Conservation (phyloP, 1,140 invertebrate species). For the Stratiolaelaps scimitus region DNA sequence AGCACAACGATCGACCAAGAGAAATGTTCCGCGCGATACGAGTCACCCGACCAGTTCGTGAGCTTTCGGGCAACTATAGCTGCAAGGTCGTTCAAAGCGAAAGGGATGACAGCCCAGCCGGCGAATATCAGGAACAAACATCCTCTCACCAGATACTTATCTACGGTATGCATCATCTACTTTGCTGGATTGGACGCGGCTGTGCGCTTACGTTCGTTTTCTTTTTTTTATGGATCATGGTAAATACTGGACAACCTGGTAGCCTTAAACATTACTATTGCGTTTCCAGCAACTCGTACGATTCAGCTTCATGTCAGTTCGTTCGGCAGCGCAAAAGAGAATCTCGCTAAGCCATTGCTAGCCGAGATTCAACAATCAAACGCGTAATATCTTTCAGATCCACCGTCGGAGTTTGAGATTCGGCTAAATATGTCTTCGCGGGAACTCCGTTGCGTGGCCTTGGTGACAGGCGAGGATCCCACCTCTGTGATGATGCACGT, state of each 20-base stretch:
- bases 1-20: background rate
- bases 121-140: background rate
- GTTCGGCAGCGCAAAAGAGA: too few species aligned
- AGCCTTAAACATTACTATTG: background rate
- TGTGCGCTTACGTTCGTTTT: too few species aligned
- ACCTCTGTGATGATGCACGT: background rate
- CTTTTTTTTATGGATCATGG: too few species aligned
- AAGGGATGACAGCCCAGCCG: background rate
- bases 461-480: background rate
- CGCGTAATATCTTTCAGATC: too few species aligned
- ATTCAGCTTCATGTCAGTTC: too few species aligned
- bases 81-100: background rate
- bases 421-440: background rate
- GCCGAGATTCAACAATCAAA: too few species aligned
- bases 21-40: constrained; percentile 23
- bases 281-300: too few species aligned
- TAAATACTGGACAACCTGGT: background rate
- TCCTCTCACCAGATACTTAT: background rate
- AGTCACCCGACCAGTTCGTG: constrained; percentile 10
- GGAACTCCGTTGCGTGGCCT: background rate
- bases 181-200: background rate
- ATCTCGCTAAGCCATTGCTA: too few species aligned
- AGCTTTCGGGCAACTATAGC: constrained; percentile 17
- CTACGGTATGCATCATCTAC: background rate
- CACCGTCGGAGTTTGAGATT: too few species aligned